Evolutionary conservation across 2,797 vertebrate species (phyloP).

Genomic region (Odontamblyopus lacepedii): DNA sequence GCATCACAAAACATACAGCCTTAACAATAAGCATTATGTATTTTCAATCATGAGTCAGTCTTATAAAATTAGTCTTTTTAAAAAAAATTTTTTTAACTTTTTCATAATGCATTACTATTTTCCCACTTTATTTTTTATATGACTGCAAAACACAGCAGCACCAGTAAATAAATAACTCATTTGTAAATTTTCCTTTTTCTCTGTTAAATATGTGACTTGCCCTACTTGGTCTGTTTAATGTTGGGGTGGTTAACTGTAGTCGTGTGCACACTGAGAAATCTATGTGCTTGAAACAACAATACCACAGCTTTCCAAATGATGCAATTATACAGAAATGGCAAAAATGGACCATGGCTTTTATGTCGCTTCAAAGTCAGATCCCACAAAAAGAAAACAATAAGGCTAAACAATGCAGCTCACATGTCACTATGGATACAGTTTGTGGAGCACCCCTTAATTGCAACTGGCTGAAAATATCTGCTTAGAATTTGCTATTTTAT

Average conservation of each 20-base stretch:
- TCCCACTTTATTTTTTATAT: not conserved
- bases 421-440: constrained; percentile 24
- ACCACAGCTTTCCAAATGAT: constrained; percentile 51
- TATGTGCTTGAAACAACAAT: constrained; percentile 49
- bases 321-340: constrained; percentile 50
- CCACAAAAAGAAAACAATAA: constrained; percentile 35
- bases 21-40: too few species aligned
- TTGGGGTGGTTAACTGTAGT: constrained; percentile 18
- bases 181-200: constrained; percentile 2
- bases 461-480: constrained; percentile 10
- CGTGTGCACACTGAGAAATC: constrained; percentile 32
- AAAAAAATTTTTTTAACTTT: not conserved
- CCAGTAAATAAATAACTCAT: not conserved
- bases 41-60: too few species aligned
- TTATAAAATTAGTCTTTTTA: too few species aligned
- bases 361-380: constrained; percentile 53
- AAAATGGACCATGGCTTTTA: constrained; percentile 42
- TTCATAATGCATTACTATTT: not conserved
- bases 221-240: constrained; percentile 16
- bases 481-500: not conserved
- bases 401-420: constrained; percentile 41
- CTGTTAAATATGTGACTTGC: not conserved
- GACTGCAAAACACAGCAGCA: not conserved
- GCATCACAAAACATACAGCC: too few species aligned
- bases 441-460: constrained; percentile 18